phyloP scores from a whole-genome alignment of 2,113 vertebrate species.

The Hemiprocne comata region DNA sequence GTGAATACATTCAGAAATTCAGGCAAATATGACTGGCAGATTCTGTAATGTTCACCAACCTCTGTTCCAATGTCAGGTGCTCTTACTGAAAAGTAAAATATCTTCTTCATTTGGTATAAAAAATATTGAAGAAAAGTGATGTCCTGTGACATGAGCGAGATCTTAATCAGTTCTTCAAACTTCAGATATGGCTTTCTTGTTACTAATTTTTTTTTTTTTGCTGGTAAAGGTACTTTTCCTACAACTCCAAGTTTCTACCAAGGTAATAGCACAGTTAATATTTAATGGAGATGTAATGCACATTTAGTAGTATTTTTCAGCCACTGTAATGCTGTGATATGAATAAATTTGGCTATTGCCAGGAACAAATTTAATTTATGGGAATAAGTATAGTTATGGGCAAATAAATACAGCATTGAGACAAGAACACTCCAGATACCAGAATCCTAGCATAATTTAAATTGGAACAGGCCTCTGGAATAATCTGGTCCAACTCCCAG shows the following conservation, averaged over 20 bases:
- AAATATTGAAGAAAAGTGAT: background rate
- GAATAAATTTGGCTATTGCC: background rate
- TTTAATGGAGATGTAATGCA: background rate
- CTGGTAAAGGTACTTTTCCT: background rate
- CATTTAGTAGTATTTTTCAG: background rate
- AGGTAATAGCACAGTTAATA: background rate
- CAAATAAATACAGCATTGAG: background rate
- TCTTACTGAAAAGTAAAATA: background rate
- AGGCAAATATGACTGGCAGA: background rate
- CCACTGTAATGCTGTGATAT: background rate
- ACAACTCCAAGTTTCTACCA: background rate
- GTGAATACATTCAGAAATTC: background rate
- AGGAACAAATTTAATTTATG: background rate
- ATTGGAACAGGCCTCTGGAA: background rate
- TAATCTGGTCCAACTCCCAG: background rate
- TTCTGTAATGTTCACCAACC: background rate
- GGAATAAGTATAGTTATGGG: background rate
- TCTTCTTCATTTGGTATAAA: background rate
- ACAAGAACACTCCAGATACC: background rate
- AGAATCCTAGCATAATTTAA: background rate
- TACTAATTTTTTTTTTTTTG: background rate
- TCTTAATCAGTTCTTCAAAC: background rate
- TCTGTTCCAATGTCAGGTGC: background rate
- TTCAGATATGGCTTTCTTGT: background rate
- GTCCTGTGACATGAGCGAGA: background rate